phyloP scores from a whole-genome alignment of 2,113 vertebrate genomes.

The Puntigrus tetrazona region DNA sequence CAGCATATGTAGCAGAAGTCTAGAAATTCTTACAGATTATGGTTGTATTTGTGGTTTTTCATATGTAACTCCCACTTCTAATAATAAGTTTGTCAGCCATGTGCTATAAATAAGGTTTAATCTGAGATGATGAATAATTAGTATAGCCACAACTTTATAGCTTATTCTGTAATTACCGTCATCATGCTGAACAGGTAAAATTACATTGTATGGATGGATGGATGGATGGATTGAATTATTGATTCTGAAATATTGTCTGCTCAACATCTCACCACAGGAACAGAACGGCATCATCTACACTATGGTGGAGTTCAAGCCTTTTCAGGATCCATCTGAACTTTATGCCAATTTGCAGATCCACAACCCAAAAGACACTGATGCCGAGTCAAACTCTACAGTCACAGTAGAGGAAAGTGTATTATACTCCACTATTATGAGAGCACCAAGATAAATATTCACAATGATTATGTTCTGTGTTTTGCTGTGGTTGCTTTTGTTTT shows the following conservation, averaged over 20 bases:
- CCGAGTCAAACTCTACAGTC: background rate
- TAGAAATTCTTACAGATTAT: too few species aligned
- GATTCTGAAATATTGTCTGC: background rate
- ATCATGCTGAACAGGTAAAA: background rate
- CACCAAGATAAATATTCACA: constrained; percentile 31
- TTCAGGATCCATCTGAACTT: constrained; percentile 55
- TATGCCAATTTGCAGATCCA: constrained; percentile 64
- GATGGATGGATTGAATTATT: background rate
- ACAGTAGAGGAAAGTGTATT: constrained; percentile 63
- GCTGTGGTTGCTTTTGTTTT: background rate
- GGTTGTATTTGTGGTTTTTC: too few species aligned
- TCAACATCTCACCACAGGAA: constrained; percentile 58
- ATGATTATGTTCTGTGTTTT: background rate
- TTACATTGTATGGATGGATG: background rate
- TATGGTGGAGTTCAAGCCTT: constrained; percentile 68
- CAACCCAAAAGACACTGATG: background rate
- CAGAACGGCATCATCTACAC: constrained; percentile 65
- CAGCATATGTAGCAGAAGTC: too few species aligned
- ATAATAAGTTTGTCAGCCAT: background rate
- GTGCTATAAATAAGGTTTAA: background rate
- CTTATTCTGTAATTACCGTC: background rate
- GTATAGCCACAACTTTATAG: background rate
- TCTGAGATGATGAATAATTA: background rate
- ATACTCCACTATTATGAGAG: constrained; percentile 69
- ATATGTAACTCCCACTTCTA: too few species aligned